Percentiles rank a stretch among this genome's conserved stretches.
These are phyloP conservation scores for Schizotus pectinicornis DNA, from an alignment of 2,888 invertebrate genomes.

Conservation along the genomic window DNA sequence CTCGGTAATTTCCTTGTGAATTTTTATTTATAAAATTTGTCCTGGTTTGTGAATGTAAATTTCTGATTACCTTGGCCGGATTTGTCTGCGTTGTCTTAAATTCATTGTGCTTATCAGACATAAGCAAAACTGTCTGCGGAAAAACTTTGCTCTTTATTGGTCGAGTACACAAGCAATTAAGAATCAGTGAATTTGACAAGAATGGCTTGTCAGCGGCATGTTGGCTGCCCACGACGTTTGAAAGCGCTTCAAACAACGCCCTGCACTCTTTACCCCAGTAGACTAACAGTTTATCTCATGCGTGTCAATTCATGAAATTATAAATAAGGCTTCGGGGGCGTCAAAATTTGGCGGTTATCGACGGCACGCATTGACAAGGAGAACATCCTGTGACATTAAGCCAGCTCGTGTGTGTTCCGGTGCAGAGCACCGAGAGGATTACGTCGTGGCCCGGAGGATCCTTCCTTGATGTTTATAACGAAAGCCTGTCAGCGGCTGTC, in stretches of 20 bases:
- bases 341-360: slow-evolving; percentile 23
- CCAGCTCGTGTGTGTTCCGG: slow-evolving; percentile 24
- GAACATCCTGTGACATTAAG: slow-evolving; percentile 32
- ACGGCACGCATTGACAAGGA: slow-evolving; percentile 12
- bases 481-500: slow-evolving; percentile 52
- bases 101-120: slow-evolving; percentile 37
- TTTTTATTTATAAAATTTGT: no score
- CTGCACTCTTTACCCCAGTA: slow-evolving; percentile 26
- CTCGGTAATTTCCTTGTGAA: no score
- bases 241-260: slow-evolving; percentile 42
- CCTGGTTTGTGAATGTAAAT: no score
- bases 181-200: slow-evolving; percentile 51
- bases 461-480: slow-evolving; percentile 43
- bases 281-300: slow-evolving; percentile 23
- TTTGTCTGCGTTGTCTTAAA: slow-evolving; percentile 18
- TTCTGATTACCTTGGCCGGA: neutral
- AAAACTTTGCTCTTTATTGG: slow-evolving; percentile 43
- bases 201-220: slow-evolving; percentile 50
- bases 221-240: slow-evolving; percentile 48
- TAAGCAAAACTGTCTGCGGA: slow-evolving; percentile 43
- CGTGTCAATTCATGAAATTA: slow-evolving; percentile 47
- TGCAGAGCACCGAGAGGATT: slow-evolving; percentile 26
- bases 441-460: slow-evolving; percentile 30
- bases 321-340: slow-evolving; percentile 42
- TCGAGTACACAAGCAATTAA: slow-evolving; percentile 52